Evolutionary conservation across 2,797 vertebrate species (phyloP).

Genomic region (Pangasius larnaudii): DNA sequence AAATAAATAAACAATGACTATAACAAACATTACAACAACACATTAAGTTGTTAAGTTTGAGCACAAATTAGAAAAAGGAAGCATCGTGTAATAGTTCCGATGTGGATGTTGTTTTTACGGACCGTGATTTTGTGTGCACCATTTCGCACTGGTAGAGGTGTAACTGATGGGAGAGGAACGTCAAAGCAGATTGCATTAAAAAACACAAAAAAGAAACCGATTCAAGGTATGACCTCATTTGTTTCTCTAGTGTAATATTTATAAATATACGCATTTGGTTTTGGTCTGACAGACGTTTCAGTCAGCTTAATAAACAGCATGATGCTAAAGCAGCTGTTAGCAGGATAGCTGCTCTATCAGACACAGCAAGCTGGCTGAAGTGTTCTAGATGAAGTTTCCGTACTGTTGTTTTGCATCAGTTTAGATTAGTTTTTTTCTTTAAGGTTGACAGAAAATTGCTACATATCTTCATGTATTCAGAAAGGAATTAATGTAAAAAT

Average conservation of each 20-base stretch:
- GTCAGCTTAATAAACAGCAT: neutral
- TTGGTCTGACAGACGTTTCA: neutral
- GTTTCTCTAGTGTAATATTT: neutral
- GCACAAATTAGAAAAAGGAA: neutral
- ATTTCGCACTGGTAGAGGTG: neutral
- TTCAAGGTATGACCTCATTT: neutral
- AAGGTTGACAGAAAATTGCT: neutral
- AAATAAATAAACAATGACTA: neutral
- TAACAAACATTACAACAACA: neutral
- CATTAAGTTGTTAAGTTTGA: neutral
- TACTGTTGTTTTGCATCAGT: neutral
- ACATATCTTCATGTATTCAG: neutral
- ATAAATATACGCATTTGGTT: neutral
- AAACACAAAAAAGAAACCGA: neutral
- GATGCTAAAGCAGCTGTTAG: neutral
- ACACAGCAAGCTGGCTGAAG: too few relatives aligned
- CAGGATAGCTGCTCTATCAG: neutral
- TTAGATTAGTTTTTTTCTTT: neutral
- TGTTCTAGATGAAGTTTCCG: neutral
- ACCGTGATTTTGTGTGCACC: constrained; percentile 1
- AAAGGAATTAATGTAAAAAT: neutral
- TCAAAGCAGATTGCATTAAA: neutral
- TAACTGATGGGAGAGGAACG: neutral
- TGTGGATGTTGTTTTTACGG: constrained; percentile 12
- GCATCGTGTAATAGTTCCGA: neutral